Evolutionary conservation across 2,113 vertebrate species (phyloP).

Genomic region (Tretioscincus oriximinensis): DNA sequence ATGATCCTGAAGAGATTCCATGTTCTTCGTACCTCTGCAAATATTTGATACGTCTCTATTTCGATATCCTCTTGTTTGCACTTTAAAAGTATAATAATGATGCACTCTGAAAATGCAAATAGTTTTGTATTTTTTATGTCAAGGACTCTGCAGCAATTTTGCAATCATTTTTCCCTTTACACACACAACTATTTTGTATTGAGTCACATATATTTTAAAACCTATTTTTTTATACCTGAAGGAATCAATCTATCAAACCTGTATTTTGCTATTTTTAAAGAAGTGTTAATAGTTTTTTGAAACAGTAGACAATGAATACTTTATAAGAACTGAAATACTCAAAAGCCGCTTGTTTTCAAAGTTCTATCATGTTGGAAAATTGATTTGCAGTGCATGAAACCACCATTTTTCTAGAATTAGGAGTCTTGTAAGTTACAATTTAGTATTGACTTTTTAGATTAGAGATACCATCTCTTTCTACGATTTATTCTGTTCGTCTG

Average conservation of each 20-base stretch:
- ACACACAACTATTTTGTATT: slow-evolving; percentile 77
- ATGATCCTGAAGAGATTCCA: slow-evolving; percentile 96
- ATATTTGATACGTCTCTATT: slow-evolving; percentile 76
- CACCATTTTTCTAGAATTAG: slow-evolving; percentile 63
- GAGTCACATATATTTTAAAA: slow-evolving; percentile 72
- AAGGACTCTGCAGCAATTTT: slow-evolving; percentile 62
- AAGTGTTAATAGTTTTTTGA: slow-evolving; percentile 57
- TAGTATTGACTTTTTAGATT: slow-evolving; percentile 49
- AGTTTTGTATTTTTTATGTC: slow-evolving; percentile 75
- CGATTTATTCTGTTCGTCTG: neutral
- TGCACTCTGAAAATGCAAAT: slow-evolving; percentile 71
- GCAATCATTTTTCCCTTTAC: slow-evolving; percentile 70
- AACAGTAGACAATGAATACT: slow-evolving; percentile 58
- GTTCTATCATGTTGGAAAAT: slow-evolving; percentile 44
- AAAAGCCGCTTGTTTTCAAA: slow-evolving; percentile 69
- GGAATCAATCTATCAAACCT: slow-evolving; percentile 66
- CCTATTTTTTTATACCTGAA: slow-evolving; percentile 77
- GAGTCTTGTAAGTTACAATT: slow-evolving; percentile 50
- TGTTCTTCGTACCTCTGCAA: slow-evolving; percentile 87
- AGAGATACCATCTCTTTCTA: neutral
- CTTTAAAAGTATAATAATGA: slow-evolving; percentile 70
- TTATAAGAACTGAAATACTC: slow-evolving; percentile 65
- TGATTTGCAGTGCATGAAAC: slow-evolving; percentile 59
- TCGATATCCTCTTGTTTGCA: slow-evolving; percentile 64
- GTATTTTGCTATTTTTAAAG: slow-evolving; percentile 80